Base-by-base conservation (phyloP, 2,113 vertebrate genomes). In the Sardina pilchardus region DNA sequence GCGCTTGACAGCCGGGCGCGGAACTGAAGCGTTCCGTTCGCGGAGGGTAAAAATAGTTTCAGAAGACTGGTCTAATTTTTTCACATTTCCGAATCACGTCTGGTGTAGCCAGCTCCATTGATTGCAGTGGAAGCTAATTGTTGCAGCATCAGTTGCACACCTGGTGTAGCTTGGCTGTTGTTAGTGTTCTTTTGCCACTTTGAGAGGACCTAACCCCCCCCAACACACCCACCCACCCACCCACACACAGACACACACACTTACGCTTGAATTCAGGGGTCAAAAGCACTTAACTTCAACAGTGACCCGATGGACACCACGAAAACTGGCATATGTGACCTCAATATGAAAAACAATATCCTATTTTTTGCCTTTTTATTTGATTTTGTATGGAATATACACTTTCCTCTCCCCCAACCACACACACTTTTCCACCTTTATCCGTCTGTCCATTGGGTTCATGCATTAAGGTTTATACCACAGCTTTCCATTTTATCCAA, bases 391-490 rank as follows among this genome's bases (percentile, higher is more conserved):
- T 36, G 71, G 34, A 71, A 36, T 78, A 78, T 34, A 12, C 34
- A 78, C 71, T 34, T 36, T 10, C n/a, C 8, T 5, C 24, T 10
- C n/a, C 8, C 24, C 24, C 26, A n/a, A 1, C 1, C 53, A 21
- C 53, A 21, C 53, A 21, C 53, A 6, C 63, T 71, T 67, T 71
- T 34, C 14, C 63, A 14, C 63, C 14, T 71, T 30, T 34, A 16
- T 71, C 26, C 12, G 26, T 71, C 63, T 4, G 24, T 26, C 21
- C 5, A 24, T 59, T 83, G 81, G 36, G 43, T 83, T 85, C 84
- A 86, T 81, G 44, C 14, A 84, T 44, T n/a, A 67, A 82, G 63
- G 53, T 67, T 43, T 75, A 80, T 14, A 80, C 47, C 39, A 34
- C 4, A 71, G 63, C n/a, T 26, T 9, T 26, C 34, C 71, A 67